A percentile compares a stretch with the other conserved stretches of the same genome.
phyloP scores from a whole-genome alignment of 2,113 vertebrate species.

The Xenotilapia caudafasciata region DNA sequence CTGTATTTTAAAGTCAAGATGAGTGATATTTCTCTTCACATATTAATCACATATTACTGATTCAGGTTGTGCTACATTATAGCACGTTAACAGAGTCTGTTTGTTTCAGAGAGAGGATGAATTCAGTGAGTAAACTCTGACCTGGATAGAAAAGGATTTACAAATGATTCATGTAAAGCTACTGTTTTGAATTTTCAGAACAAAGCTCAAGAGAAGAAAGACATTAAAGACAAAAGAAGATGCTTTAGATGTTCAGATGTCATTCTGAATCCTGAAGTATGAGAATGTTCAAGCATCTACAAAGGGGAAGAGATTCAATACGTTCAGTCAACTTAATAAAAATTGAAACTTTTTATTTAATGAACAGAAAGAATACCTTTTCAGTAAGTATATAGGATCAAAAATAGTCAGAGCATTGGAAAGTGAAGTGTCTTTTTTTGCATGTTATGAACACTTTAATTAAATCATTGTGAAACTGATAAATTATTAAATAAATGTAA shows the following conservation, averaged over 20 bases:
- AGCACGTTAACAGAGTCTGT: not conserved
- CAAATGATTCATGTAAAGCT: not conserved
- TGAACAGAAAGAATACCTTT: not conserved
- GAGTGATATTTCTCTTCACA: not conserved
- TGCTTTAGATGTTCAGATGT: not conserved
- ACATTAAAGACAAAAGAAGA: not conserved
- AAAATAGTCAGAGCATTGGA: not conserved
- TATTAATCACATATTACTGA: not conserved
- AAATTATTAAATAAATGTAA: not conserved
- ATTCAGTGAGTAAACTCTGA: not conserved
- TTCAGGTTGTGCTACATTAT: not conserved
- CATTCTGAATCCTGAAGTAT: not conserved
- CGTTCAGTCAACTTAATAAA: not conserved
- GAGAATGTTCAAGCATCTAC: not conserved
- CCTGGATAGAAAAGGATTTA: not conserved
- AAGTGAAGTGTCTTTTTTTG: not conserved
- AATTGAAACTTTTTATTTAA: not conserved
- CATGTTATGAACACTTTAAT: not conserved
- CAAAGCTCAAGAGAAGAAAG: not conserved
- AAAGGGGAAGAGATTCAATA: not conserved
- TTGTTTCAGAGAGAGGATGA: not conserved
- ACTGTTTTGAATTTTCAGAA: not conserved
- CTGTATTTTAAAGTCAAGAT: not conserved
- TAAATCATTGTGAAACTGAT: not conserved
- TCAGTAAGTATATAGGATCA: not conserved